Evolutionary conservation across 2,888 invertebrate genomes (phyloP), one percentile per base, ranked within the genome.

Genomic region (Sabatieria punctata): DNA sequence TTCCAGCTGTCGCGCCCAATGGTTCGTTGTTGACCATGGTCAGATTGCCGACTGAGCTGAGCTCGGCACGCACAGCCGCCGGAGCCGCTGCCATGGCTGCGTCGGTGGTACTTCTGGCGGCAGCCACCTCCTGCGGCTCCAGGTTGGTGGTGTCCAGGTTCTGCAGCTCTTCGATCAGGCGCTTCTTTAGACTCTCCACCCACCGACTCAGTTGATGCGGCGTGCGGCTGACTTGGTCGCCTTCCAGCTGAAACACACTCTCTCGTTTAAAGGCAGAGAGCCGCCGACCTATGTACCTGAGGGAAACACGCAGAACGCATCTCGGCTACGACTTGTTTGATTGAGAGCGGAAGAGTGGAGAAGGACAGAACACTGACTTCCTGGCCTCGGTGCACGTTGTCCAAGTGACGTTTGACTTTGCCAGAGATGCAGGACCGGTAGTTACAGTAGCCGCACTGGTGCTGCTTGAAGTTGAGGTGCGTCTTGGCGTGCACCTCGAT

Each of bases 401-500:
- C 49, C 36, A 47, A 30, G 23, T 49, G 49, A 2, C 49, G 49
- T 26, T 49, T 49, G 19, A 49, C 49, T 37, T 49, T 49, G 37
- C 42, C 49, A 8, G 44, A 4, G 6, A 49, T 47, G 27, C 49
- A 49, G 19, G 41, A 40, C 2, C 40, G 24, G 36, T 49, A 49
- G 13, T 13, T 19, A 24, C 49, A 49, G 23, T 46, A 49, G 8
- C 35, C 42, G 35, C 49, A 49, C 21, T 36, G 40, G 37, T 49
- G 46, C 30, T 41, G 49, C 35, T 49, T 49, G 43, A 46, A 49
- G 33, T 44, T 39, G 26, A 49, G 38, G 40, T 49, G 49, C 25
- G 43, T 49, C 23, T 47, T 47, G n/a, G 43, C 44, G 43, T 49
- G 49, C 2, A 47, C 47, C 36, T 47, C 49, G 18, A 47, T 4